Conservation (phyloP, 2,888 invertebrate genomes). For the Netelia fuscicornis region DNA sequence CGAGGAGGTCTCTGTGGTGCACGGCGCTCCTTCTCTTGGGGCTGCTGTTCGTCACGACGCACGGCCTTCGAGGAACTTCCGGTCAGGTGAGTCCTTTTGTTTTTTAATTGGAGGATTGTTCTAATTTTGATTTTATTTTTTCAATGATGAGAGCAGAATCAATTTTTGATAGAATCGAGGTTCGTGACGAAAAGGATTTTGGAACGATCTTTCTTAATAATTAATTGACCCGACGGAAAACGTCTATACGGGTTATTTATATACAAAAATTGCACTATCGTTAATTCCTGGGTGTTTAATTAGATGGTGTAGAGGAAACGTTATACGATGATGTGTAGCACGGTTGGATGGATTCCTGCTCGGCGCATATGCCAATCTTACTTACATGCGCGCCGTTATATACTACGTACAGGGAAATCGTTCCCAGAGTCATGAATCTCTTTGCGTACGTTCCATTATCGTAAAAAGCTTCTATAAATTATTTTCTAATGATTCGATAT, state of each 20-base stretch:
- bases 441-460: conserved; percentile 22
- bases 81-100: conserved; percentile 74
- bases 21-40: conserved; percentile 73
- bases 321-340: conserved; percentile 10
- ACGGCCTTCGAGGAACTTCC: conserved; percentile 75
- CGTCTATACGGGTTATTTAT: conserved; percentile 72
- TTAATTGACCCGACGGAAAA: conserved; percentile 70
- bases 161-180: no score
- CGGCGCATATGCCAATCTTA: conserved; percentile 2
- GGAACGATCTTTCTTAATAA: not conserved
- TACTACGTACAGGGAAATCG: conserved; percentile 55
- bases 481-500: no score
- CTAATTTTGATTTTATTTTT: no score
- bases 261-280: conserved; percentile 6
- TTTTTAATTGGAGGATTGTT: not conserved
- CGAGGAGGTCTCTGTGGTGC: conserved; percentile 76
- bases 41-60: conserved; percentile 75
- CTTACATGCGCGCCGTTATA: conserved; percentile 33
- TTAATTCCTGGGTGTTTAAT: not conserved
- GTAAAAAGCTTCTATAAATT: conserved; percentile 12
- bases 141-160: no score
- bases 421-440: conserved; percentile 9
- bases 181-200: not conserved
- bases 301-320: not conserved
- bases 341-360: conserved; percentile 62